These are phyloP conservation scores for Orthosia gothica DNA, from an alignment of 2,888 invertebrate species.

Conservation along the genomic window DNA sequence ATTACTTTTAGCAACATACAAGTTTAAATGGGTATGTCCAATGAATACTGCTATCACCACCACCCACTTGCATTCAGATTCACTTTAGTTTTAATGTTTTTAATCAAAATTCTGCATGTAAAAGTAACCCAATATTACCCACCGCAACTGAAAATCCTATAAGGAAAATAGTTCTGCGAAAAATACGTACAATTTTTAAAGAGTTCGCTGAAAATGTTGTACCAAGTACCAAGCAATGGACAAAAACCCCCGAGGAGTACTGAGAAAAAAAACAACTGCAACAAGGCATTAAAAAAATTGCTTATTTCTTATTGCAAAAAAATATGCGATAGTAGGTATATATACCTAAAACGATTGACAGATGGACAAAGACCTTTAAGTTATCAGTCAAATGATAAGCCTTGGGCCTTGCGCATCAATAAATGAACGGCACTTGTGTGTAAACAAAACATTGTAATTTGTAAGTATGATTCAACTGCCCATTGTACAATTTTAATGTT, in stretches of 20 bases:
- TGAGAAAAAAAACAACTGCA: neutral
- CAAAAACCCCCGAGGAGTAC: neutral
- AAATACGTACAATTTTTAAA: neutral
- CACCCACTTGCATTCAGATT: no score
- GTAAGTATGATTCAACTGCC: conserved; percentile 6
- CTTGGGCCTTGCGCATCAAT: conserved; percentile 1
- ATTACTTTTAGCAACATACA: no score
- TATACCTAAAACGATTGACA: neutral
- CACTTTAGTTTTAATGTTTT: neutral
- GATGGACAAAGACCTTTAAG: conserved; percentile 33
- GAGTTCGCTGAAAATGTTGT: neutral
- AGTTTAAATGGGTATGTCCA: no score
- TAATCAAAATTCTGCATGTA: neutral
- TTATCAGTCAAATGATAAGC: conserved; percentile 44
- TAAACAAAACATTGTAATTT: conserved; percentile 15
- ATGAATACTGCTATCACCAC: no score
- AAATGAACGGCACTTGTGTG: neutral
- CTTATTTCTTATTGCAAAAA: neutral
- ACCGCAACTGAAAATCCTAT: neutral
- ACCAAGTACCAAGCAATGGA: neutral
- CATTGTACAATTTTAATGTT: conserved; percentile 23
- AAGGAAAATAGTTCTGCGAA: neutral
- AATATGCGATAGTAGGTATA: neutral
- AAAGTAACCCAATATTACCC: neutral
- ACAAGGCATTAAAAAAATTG: no score